These are phyloP conservation scores for Pithys albifrons DNA, from an alignment of 2,113 vertebrate species.

Conservation along the genomic window DNA sequence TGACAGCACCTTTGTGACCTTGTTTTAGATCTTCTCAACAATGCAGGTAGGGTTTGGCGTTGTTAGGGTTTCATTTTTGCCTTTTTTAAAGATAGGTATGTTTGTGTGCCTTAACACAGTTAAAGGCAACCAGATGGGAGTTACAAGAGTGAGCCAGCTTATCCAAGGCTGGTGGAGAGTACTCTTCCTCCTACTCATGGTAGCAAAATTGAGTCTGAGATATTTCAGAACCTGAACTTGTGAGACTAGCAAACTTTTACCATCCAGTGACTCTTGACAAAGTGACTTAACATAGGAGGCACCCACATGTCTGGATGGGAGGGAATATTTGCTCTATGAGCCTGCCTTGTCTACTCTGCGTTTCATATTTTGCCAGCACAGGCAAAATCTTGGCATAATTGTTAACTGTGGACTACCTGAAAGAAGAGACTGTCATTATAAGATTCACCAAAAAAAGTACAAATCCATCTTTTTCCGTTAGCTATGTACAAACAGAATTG, in stretches of 20 bases:
- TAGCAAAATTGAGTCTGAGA: neutral
- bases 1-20: neutral
- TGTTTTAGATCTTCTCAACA: neutral
- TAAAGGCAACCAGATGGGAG: neutral
- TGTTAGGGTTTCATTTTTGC: neutral
- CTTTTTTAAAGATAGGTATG: neutral
- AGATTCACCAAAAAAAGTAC: neutral
- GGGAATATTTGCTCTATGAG: neutral
- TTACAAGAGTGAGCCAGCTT: neutral
- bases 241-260: neutral
- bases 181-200: neutral
- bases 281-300: neutral
- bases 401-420: neutral
- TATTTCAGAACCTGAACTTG: neutral
- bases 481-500: neutral
- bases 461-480: neutral
- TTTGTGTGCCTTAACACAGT: neutral
- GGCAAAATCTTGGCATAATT: neutral
- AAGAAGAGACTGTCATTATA: neutral
- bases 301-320: neutral
- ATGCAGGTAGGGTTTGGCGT: neutral
- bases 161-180: neutral
- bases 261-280: neutral
- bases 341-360: fast-evolving
- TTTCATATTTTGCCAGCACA: neutral